Evolutionary conservation across 2,113 vertebrate species (phyloP).

Genomic region (Daboia siamensis): DNA sequence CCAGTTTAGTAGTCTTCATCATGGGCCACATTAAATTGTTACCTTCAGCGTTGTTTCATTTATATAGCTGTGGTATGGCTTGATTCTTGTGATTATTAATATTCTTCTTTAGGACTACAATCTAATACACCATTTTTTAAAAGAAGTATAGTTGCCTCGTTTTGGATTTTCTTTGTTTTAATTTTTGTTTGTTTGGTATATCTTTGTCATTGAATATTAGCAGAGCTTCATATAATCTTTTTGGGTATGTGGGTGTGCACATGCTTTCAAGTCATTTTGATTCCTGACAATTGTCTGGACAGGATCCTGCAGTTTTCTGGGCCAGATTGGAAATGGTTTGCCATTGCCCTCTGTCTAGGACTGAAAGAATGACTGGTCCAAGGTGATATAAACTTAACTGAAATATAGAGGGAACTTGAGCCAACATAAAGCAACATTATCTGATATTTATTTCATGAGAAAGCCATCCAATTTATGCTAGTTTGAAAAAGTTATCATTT

Average conservation of each 20-base stretch:
- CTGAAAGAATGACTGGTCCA: not conserved
- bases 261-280: not conserved
- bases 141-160: not conserved
- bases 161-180: not conserved
- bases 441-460: not conserved
- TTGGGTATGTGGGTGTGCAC: not conserved
- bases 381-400: not conserved
- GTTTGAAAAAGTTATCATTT: not conserved
- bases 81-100: not conserved
- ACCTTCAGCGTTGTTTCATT: not conserved
- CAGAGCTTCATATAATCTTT: not conserved
- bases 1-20: not conserved
- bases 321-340: not conserved
- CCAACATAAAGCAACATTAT: not conserved
- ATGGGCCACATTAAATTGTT: not conserved
- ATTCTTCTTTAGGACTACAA: not conserved
- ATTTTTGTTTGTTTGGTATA: not conserved
- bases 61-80: not conserved
- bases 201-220: not conserved
- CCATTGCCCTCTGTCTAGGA: not conserved
- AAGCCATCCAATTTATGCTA: not conserved
- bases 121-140: not conserved
- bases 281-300: not conserved
- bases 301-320: not conserved
- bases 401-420: not conserved